Base-by-base conservation (phyloP, 2,888 invertebrate species). In the Catocala sponsa region DNA sequence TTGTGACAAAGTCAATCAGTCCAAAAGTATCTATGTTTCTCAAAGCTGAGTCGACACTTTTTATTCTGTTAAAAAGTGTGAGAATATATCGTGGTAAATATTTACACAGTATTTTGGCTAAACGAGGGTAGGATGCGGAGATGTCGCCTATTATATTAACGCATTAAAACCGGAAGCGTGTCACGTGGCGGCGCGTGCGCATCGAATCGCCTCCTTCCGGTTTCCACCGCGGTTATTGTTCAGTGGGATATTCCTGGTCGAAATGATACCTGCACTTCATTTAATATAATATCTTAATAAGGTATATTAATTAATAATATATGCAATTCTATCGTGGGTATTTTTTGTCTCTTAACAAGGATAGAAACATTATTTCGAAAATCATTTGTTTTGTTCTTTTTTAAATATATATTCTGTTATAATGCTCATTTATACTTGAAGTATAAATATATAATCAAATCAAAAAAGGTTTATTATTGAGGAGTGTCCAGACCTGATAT, bases 121-220 rank as follows among this genome's bases (percentile, higher is more conserved):
- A 89, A 83, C 81, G 84, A 82, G 86, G 85, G 85, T 83, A 83
- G 79, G 80, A 82, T 79, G 77, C 70, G 89, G 95, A 91, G 95
- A 95, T 91, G 91, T 94, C 95, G 87, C 93, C 90, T 92, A 94
- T 95, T 94, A 90, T 93, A 87, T 91, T 88, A 90, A 88, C 87
- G 87, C 90, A 91, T 92, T 91, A 91, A 79, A 75, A 84, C 80
- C 91, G 93, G 93, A 93, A 88, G 86, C 80, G 85, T 12, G 84
- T 61, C 93, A 83, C 92, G 94, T 91, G 93, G 81, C 87, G 87
- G 80, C 87, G 90, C 86, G 91, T 88, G 92, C 87, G 87, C 84
- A 74, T 65, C 87, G 89, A 92, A 94, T 92, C 88, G 88, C 77
- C 87, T 87, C 85, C 87, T 91, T 94, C 94, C 94, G 91, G 89